phyloP scores from a whole-genome alignment of 2,888 invertebrate species.

The Hymenopus coronatus region DNA sequence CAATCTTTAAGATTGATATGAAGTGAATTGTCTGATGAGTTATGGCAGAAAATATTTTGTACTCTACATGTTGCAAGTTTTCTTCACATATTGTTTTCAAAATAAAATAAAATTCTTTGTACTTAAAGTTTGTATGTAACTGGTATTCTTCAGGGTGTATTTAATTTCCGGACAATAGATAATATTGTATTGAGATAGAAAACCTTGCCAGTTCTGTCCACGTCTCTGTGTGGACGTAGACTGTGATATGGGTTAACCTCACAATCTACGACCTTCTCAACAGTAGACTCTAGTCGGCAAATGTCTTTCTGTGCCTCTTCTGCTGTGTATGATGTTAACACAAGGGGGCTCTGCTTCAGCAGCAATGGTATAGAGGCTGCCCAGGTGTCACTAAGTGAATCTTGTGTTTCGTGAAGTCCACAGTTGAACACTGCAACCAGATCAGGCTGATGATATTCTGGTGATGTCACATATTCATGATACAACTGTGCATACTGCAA shows the following conservation, averaged over 20 bases:
- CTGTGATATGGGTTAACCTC: background rate
- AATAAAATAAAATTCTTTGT: background rate
- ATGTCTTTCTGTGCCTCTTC: background rate
- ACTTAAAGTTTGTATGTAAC: background rate
- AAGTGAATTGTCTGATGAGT: too few relatives aligned
- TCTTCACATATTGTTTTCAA: too few relatives aligned
- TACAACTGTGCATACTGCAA: background rate
- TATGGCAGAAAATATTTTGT: too few relatives aligned
- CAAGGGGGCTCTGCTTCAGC: background rate
- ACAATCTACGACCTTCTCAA: background rate
- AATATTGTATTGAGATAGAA: background rate
- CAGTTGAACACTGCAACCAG: background rate
- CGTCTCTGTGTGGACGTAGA: background rate
- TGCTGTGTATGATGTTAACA: background rate
- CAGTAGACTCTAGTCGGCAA: background rate
- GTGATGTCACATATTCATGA: background rate
- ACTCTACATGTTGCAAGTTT: too few relatives aligned
- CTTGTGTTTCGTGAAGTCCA: background rate
- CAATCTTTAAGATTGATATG: too few relatives aligned
- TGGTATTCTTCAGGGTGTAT: background rate
- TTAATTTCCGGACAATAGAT: background rate
- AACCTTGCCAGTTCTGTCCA: background rate
- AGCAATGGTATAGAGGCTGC: background rate
- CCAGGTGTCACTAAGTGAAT: background rate
- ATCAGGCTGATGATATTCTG: background rate